Evolutionary conservation across 2,888 invertebrate species (phyloP).

Genomic region (Crocallis elinguaria): DNA sequence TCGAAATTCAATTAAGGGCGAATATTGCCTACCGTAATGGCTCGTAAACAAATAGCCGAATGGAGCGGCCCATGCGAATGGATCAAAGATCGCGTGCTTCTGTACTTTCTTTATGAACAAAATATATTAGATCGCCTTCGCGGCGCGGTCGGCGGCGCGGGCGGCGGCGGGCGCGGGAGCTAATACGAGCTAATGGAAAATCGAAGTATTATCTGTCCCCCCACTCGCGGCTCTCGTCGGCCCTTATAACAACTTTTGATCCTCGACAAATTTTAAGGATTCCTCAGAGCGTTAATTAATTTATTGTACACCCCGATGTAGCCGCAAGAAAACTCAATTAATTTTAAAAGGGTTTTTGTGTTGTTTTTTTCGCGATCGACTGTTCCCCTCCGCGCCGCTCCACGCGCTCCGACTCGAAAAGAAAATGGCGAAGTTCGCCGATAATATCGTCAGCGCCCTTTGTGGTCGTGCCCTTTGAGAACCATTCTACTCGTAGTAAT

Average conservation of each 20-base stretch:
- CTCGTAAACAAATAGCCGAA: constrained; percentile 74
- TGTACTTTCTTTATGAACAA: constrained; percentile 75
- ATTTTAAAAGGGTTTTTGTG: constrained; percentile 85
- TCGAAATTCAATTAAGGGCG: constrained; percentile 75
- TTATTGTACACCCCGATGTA: constrained; percentile 81
- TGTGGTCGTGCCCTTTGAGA: constrained; percentile 67
- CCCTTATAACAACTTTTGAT: constrained; percentile 75
- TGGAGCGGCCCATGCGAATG: constrained; percentile 73
- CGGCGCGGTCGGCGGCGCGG: constrained; percentile 51
- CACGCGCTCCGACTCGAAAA: constrained; percentile 57
- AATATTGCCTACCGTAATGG: constrained; percentile 71
- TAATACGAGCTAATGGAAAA: constrained; percentile 83
- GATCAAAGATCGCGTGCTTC: constrained; percentile 82
- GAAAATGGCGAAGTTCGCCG: constrained; percentile 67
- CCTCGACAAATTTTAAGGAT: constrained; percentile 82
- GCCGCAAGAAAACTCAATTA: constrained; percentile 85
- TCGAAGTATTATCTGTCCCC: constrained; percentile 80
- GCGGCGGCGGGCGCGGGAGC: constrained; percentile 60
- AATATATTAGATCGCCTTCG: constrained; percentile 74
- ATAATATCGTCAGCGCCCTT: constrained; percentile 66
- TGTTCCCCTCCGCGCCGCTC: constrained; percentile 34
- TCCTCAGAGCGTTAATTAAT: constrained; percentile 83
- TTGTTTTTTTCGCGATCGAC: constrained; percentile 77
- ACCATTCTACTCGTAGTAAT: constrained; percentile 69
- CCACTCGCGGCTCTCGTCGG: constrained; percentile 49